phyloP scores from a whole-genome alignment of 23 tunicate species.

The Aplidium turbinatum region DNA sequence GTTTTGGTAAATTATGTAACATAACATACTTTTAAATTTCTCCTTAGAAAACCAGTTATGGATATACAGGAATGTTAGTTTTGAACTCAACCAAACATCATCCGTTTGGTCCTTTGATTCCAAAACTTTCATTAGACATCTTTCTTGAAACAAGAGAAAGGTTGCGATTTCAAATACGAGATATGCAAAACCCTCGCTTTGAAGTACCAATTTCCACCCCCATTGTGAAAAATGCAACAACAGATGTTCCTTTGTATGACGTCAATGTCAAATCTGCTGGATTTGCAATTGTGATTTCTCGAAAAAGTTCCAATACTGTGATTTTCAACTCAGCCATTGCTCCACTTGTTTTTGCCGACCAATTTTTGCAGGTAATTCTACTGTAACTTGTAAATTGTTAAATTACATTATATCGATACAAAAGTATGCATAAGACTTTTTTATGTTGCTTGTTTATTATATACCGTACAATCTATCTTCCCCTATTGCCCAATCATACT shows the following conservation, averaged over 20 bases:
- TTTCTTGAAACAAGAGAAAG: conserved; percentile 44
- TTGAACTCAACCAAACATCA: background rate
- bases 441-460: background rate
- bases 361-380: conserved; percentile 68
- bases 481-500: no score
- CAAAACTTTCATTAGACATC: conserved; percentile 30
- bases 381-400: background rate
- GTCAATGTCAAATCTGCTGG: conserved; percentile 12
- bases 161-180: conserved; percentile 51
- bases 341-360: conserved; percentile 77
- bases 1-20: no score
- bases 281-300: conserved; percentile 44
- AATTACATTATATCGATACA: no score
- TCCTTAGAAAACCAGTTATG: conserved; percentile 48
- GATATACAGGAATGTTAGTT: conserved; percentile 48
- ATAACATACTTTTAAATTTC: no score
- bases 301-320: conserved; percentile 43
- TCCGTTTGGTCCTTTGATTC: conserved; percentile 36
- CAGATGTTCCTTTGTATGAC: conserved; percentile 18
- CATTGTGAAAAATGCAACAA: conserved; percentile 15
- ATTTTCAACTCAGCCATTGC: conserved; percentile 74
- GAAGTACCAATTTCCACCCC: conserved; percentile 86
- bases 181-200: conserved; percentile 47
- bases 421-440: no score
- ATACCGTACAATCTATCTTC: no score